Evolutionary conservation across 2,888 invertebrate species (phyloP).

Genomic region (Epicampocera succincta): DNA sequence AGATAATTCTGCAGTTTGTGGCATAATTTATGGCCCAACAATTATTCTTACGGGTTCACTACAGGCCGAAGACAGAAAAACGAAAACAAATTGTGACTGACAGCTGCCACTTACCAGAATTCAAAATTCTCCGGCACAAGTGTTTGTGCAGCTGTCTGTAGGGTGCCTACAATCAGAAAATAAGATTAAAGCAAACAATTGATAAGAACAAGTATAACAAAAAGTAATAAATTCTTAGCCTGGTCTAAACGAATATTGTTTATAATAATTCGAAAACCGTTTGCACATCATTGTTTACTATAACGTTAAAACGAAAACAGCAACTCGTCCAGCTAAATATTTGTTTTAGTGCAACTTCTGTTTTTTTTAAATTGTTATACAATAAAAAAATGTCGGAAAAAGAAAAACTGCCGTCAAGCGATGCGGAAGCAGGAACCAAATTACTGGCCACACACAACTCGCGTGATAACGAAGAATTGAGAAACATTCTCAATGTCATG

Average conservation of each 20-base stretch:
- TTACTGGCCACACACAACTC: slow-evolving; percentile 58
- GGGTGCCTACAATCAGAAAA: slow-evolving; percentile 24
- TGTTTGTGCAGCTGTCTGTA: slow-evolving; percentile 39
- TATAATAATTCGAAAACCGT: slow-evolving; percentile 11
- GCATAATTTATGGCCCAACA: too few relatives aligned
- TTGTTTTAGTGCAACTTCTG: slow-evolving; percentile 1
- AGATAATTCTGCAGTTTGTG: too few relatives aligned
- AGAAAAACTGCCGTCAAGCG: slow-evolving; percentile 23
- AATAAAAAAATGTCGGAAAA: slow-evolving; percentile 31
- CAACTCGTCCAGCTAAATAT: slow-evolving; percentile 22
- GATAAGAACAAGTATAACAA: slow-evolving; percentile 43
- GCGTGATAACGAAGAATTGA: slow-evolving; percentile 71
- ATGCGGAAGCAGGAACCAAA: slow-evolving; percentile 50
- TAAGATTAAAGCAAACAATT: slow-evolving; percentile 28
- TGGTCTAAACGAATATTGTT: slow-evolving; percentile 39
- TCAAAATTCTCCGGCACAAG: not conserved
- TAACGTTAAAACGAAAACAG: slow-evolving; percentile 52
- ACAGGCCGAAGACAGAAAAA: too few relatives aligned
- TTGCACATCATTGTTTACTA: slow-evolving; percentile 43
- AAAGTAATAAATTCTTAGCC: slow-evolving; percentile 19
- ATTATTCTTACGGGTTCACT: too few relatives aligned
- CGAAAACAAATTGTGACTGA: slow-evolving; percentile 6
- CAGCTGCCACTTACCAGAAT: not conserved
- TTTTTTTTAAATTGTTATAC: not conserved
- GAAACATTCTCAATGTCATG: slow-evolving; percentile 81